These are phyloP conservation scores for Vireo altiloquus DNA, from an alignment of 2,113 vertebrate species.

Conservation along the genomic window DNA sequence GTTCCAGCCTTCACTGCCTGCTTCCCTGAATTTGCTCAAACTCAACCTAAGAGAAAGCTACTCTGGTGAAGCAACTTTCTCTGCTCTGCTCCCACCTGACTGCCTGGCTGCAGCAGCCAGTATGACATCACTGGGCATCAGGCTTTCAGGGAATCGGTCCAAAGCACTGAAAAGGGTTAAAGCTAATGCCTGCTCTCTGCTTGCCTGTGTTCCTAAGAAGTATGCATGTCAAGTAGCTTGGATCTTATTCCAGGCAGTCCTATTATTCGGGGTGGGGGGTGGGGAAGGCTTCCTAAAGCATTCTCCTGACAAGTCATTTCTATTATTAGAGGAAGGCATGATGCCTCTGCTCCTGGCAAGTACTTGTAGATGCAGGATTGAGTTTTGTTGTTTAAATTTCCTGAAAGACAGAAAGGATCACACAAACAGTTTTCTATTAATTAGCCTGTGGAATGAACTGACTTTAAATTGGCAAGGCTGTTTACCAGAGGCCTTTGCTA, in stretches of 20 bases:
- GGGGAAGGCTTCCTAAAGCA: conserved; percentile 32
- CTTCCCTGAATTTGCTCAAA: background rate
- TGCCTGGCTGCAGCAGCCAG: background rate
- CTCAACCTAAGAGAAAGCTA: background rate
- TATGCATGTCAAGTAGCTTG: conserved; percentile 54
- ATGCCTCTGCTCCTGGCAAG: background rate
- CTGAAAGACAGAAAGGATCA: background rate
- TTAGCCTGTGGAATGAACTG: background rate
- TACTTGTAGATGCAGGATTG: background rate
- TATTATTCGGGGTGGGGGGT: conserved; percentile 32
- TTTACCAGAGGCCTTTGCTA: background rate
- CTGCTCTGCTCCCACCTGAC: background rate
- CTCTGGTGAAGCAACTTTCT: background rate
- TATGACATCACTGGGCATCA: background rate
- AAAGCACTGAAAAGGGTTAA: conserved; percentile 40
- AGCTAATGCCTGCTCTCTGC: background rate
- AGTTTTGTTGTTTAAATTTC: conserved; percentile 7
- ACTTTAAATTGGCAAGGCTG: background rate
- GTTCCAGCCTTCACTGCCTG: background rate
- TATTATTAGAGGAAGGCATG: conserved; percentile 13
- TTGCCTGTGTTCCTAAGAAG: background rate
- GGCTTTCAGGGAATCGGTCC: background rate
- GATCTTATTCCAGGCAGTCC: conserved; percentile 23
- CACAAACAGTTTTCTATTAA: conserved; percentile 17
- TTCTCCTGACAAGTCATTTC: conserved; percentile 29